Evolutionary conservation across 1,140 invertebrate genomes (phyloP).

Genomic region (Acromyrmex charruanus): DNA sequence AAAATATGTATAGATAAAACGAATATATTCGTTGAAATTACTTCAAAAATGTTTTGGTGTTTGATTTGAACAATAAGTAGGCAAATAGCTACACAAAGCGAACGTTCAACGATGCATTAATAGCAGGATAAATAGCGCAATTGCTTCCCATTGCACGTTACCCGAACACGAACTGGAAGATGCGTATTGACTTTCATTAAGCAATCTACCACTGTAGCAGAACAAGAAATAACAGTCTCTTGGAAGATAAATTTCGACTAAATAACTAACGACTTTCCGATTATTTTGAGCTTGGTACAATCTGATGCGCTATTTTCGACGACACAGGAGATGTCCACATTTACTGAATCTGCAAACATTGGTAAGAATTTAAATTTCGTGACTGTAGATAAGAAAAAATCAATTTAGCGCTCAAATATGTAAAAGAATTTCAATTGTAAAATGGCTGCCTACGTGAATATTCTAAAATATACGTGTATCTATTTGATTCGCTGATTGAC

Average conservation of each 20-base stretch:
- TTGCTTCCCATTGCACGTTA: constrained; percentile 10
- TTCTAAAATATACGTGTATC: constrained; percentile 6
- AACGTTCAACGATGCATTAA: constrained; percentile 8
- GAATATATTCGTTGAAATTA: neutral
- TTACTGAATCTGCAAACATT: neutral
- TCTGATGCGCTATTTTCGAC: neutral
- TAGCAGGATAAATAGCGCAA: constrained; percentile 46
- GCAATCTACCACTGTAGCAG: neutral
- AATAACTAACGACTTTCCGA: neutral
- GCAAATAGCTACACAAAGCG: neutral
- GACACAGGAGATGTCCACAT: neutral
- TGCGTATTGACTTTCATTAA: constrained; percentile 12
- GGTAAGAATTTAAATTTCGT: neutral
- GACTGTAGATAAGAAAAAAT: no score
- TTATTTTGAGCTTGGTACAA: neutral
- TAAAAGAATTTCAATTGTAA: constrained; percentile 19
- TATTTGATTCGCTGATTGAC: neutral
- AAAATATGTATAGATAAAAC: neutral
- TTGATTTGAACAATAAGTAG: neutral
- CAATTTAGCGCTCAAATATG: neutral
- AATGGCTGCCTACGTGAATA: neutral
- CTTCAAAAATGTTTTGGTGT: neutral
- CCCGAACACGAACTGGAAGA: constrained; percentile 5
- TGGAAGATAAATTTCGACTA: neutral
- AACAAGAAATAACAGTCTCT: neutral